Percentiles rank a stretch among this genome's conserved stretches.
Evolutionary conservation across 2,113 vertebrate species (phyloP).

Genomic region (Ginglymostoma cirratum): DNA sequence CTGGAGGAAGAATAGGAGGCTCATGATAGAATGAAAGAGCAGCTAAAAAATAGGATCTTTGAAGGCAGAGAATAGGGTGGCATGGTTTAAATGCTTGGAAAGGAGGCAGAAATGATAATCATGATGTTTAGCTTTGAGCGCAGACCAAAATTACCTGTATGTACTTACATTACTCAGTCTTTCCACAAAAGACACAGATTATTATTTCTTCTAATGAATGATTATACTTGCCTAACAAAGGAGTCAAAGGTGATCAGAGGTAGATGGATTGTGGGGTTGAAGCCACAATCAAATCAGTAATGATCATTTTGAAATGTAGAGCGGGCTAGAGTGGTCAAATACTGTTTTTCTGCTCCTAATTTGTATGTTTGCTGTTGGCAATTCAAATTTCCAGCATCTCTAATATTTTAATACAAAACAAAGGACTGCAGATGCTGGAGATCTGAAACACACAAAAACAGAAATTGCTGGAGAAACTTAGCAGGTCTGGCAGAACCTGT

Average conservation of each 20-base stretch:
- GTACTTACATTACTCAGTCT: neutral
- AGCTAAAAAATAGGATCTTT: neutral
- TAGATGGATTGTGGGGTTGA: too few species aligned
- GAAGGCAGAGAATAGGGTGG: neutral
- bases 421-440: too few species aligned
- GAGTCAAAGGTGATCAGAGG: too few species aligned
- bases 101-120: neutral
- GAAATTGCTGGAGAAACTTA: too few species aligned
- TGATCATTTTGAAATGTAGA: too few species aligned
- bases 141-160: neutral
- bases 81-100: neutral
- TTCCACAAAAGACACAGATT: neutral
- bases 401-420: neutral
- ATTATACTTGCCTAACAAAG: neutral
- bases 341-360: too few species aligned
- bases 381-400: neutral
- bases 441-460: too few species aligned
- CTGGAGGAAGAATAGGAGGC: neutral
- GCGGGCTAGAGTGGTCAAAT: too few species aligned
- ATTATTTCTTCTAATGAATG: neutral
- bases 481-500: too few species aligned
- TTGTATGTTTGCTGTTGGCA: neutral
- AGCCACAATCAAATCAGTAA: too few species aligned
- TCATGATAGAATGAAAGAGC: neutral
- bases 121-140: neutral